A percentile compares a stretch with the other conserved stretches of the same genome.
phyloP scores from a whole-genome alignment of 2,888 invertebrate species.

The Icerya purchasi region DNA sequence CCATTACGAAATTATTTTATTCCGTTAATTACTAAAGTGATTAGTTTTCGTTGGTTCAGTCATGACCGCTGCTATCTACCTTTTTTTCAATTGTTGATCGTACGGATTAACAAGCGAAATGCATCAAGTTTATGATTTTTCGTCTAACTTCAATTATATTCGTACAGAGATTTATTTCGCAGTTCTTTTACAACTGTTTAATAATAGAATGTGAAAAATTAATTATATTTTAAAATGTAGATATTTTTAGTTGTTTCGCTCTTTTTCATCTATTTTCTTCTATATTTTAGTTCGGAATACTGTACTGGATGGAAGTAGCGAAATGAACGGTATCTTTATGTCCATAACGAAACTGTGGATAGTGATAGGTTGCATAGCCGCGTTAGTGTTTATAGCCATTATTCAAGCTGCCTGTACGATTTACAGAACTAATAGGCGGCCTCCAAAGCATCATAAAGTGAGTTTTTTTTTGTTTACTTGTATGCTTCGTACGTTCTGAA shows the following conservation, averaged over 20 bases:
- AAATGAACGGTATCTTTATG: slow-evolving; percentile 34
- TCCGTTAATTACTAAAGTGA: no score
- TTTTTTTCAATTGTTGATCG: no score
- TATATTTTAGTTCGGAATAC: neutral
- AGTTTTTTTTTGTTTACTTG: slow-evolving; percentile 15
- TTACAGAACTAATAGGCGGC: slow-evolving; percentile 37
- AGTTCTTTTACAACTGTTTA: no score
- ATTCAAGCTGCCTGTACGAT: slow-evolving; percentile 69
- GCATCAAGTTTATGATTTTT: no score
- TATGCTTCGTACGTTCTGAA: no score
- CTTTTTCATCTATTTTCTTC: neutral
- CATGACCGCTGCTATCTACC: no score
- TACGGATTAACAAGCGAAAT: no score
- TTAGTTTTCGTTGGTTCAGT: no score
- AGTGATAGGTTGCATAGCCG: slow-evolving; percentile 59
- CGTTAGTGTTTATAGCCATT: slow-evolving; percentile 52
- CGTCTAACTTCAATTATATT: no score
- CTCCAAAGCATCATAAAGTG: slow-evolving; percentile 44
- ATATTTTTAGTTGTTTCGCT: neutral
- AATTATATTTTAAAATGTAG: neutral
- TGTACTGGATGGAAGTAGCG: slow-evolving; percentile 25
- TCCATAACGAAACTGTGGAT: slow-evolving; percentile 58
- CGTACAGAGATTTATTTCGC: no score
- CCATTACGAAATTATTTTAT: no score
- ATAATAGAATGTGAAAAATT: neutral